Evolutionary conservation across 2,113 vertebrate genomes (phyloP).

Genomic region (Pteruthius melanotis): DNA sequence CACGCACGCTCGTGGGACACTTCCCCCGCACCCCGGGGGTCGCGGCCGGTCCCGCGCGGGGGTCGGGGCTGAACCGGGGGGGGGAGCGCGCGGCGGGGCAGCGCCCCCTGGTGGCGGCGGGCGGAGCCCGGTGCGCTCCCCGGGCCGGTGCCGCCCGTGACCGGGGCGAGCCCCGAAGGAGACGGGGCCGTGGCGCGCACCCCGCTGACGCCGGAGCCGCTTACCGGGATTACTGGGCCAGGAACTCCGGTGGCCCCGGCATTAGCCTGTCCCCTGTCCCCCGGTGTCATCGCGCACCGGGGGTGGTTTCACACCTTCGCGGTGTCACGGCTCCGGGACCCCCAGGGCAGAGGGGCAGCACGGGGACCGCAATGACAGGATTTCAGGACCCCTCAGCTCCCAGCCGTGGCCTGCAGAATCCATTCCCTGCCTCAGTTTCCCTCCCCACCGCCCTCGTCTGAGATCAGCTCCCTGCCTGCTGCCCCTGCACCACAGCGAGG

Average conservation of each 20-base stretch:
- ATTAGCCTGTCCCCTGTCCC: not conserved
- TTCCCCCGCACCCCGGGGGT: not conserved
- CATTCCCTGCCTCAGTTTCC: not conserved
- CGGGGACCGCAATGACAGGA: fast-evolving
- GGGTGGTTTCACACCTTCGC: fast-evolving
- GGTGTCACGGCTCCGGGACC: not conserved
- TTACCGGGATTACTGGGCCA: not conserved
- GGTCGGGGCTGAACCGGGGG: not conserved
- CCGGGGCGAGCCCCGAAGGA: not conserved
- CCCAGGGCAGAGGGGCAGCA: fast-evolving
- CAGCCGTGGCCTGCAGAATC: not conserved
- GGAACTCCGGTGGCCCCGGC: not conserved
- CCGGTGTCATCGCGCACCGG: not conserved
- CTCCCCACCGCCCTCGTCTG: not conserved
- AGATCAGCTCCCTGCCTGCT: not conserved
- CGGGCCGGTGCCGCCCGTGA: not conserved
- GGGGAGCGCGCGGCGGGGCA: not conserved
- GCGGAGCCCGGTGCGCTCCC: not conserved
- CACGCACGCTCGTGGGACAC: not conserved
- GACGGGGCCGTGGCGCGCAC: not conserved
- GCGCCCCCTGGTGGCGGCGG: not conserved
- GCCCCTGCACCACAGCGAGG: fast-evolving
- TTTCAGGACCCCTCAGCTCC: not conserved
- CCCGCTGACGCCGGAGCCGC: constrained; percentile 14
- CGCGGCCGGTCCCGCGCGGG: not conserved